Base-by-base conservation (phyloP, 2,888 invertebrate species). In the Hypsopygia costalis region DNA sequence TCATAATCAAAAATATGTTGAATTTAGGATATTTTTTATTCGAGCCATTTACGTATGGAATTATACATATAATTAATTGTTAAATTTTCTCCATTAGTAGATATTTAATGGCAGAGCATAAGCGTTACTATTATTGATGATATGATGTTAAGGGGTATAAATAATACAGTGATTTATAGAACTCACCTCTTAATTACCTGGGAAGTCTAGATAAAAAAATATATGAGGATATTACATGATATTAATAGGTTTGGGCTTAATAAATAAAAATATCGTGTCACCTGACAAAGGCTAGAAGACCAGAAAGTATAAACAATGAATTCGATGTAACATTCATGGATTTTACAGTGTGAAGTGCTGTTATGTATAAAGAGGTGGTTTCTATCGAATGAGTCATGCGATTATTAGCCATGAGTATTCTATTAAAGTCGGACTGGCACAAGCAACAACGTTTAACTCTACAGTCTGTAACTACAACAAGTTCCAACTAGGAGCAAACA, bases 201-300 rank as follows among this genome's bases (percentile, higher is more conserved):
- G 58, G 52, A 54, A 57, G 53, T 63, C 63, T 66, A 59, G 58
- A 37, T 45, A 55, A 58, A 51, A 58, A 32, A 22, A 33, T 27
- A 12, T 6, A 22, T 11, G 28, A 20, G 28, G 10, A n/a, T 30
- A 31, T 41, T 42, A 36, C 38, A 35, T 27, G 29, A 29, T 10
- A 10, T 37, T 36, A 46, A 32, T 21, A 44, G 43, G 21, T 4
- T 34, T 33, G 38, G 48, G 52, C 50, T 36, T 46, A 54, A 67
- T 62, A 62, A 74, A 83, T 77, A 86, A 85, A 75, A 83, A 83
- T 75, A 79, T 74, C 80, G 90, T 90, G 83, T 90, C 87, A 68
- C 91, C 92, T 91, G 91, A 88, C 91, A 91, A 91, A 90, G 87
- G 91, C 92, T 92, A 86, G 91, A 91, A 92, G 91, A 86, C 77